Percentiles rank a stretch among this genome's conserved stretches.
phyloP scores from a whole-genome alignment of 2,888 invertebrate species.

The Tachina grossa region DNA sequence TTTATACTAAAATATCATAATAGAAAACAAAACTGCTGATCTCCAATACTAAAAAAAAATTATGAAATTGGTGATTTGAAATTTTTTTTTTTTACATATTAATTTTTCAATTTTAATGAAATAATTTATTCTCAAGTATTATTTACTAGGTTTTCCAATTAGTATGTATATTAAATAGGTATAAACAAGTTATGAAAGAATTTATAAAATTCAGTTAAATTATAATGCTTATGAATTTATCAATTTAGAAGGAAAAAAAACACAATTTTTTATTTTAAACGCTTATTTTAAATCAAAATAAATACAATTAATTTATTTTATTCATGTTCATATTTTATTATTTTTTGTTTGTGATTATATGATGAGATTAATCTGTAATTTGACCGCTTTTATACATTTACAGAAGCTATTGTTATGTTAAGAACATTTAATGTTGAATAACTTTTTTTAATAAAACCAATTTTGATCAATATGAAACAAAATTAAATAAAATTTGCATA shows the following conservation, averaged over 20 bases:
- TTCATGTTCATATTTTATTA: not conserved
- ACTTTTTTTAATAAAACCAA: not conserved
- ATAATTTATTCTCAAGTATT: slow-evolving; percentile 57
- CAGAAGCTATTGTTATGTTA: not conserved
- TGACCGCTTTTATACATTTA: not conserved
- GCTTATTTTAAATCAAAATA: slow-evolving; percentile 12
- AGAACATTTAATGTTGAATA: not conserved
- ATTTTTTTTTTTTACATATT: slow-evolving; percentile 45
- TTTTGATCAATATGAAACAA: not conserved
- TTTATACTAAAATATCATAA: slow-evolving; percentile 67
- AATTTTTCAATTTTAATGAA: slow-evolving; percentile 30
- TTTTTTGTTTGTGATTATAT: not conserved
- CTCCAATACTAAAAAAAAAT: slow-evolving; percentile 75
- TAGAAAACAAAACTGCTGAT: slow-evolving; percentile 78
- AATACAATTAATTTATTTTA: not conserved
- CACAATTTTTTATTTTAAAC: not conserved
- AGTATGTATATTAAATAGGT: slow-evolving; percentile 16
- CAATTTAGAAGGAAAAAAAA: not conserved
- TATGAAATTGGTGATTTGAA: slow-evolving; percentile 37
- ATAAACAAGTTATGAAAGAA: slow-evolving; percentile 21
- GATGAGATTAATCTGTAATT: slow-evolving; percentile 3
- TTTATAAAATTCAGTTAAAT: slow-evolving; percentile 39
- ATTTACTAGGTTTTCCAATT: slow-evolving; percentile 51
- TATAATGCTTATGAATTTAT: slow-evolving; percentile 8
- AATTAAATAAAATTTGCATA: not conserved